phyloP scores from a whole-genome alignment of 2,797 vertebrate species.

The Takifugu ocellatus region DNA sequence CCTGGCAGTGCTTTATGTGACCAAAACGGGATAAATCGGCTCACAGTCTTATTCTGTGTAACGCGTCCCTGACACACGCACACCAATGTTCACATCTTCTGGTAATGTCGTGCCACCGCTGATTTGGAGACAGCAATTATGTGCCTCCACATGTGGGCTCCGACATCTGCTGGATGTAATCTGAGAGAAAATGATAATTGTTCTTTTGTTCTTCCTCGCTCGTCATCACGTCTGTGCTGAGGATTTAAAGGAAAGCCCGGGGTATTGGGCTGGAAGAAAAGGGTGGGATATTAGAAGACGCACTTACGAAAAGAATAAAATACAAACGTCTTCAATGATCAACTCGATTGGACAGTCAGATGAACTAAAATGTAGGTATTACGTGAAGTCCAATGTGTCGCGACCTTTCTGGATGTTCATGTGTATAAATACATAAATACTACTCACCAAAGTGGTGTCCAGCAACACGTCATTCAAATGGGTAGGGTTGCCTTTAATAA shows the following conservation, averaged over 20 bases:
- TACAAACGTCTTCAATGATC: neutral
- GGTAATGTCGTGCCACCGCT: conserved; percentile 47
- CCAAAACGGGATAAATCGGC: conserved; percentile 16
- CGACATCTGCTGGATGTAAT: conserved; percentile 69
- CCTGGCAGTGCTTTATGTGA: neutral
- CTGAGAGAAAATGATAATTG: conserved; percentile 64
- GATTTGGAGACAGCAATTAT: conserved; percentile 67
- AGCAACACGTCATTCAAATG: too few relatives aligned
- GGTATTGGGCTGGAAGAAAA: conserved; percentile 17
- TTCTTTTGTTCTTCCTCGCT: conserved; percentile 53
- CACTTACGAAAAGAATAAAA: conserved; percentile 14
- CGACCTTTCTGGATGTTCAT: too few relatives aligned
- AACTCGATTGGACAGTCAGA: conserved; percentile 1
- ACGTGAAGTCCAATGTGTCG: too few relatives aligned
- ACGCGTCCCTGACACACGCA: conserved; percentile 11
- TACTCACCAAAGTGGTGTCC: too few relatives aligned
- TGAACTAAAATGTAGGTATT: too few relatives aligned
- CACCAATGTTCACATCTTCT: conserved; percentile 29
- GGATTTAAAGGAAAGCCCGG: conserved; percentile 25
- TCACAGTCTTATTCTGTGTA: conserved; percentile 9
- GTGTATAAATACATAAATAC: too few relatives aligned
- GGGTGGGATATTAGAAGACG: neutral
- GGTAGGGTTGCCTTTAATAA: too few relatives aligned
- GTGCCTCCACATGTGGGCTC: conserved; percentile 57
- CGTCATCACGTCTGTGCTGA: conserved; percentile 37